Conservation (phyloP, 2,888 invertebrate genomes). For the Dryadula phaetusa region DNA sequence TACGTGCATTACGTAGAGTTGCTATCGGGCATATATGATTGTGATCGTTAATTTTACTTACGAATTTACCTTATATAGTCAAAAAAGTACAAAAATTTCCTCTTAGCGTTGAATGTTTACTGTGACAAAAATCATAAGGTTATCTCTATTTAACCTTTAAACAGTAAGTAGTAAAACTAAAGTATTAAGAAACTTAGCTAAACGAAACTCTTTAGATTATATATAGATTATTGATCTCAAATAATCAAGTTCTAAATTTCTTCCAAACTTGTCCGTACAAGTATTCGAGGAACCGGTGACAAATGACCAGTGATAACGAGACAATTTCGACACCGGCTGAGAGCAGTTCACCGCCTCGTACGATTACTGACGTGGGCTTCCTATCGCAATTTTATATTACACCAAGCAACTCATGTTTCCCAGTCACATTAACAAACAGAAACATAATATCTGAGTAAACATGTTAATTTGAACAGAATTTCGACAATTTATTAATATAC, state of each 20-base stretch:
- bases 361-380: neutral
- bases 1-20: no score
- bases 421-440: neutral
- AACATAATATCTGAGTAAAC: neutral
- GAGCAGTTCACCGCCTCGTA: constrained; percentile 14
- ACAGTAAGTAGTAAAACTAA: no score
- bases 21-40: no score
- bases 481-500: constrained; percentile 3
- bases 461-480: neutral
- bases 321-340: constrained; percentile 17
- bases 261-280: constrained; percentile 18
- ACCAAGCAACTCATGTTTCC: no score
- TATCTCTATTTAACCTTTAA: no score
- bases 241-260: neutral
- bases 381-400: constrained; percentile 15
- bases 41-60: no score
- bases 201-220: no score
- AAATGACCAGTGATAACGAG: constrained; percentile 18
- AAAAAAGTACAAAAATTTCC: no score
- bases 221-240: neutral
- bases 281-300: constrained; percentile 5
- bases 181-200: no score
- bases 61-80: no score
- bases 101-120: no score
- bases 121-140: no score